Percentiles rank a stretch among this genome's conserved stretches.
These are phyloP conservation scores for Fragum sueziense DNA, from an alignment of 2,888 invertebrate genomes.

Conservation along the genomic window DNA sequence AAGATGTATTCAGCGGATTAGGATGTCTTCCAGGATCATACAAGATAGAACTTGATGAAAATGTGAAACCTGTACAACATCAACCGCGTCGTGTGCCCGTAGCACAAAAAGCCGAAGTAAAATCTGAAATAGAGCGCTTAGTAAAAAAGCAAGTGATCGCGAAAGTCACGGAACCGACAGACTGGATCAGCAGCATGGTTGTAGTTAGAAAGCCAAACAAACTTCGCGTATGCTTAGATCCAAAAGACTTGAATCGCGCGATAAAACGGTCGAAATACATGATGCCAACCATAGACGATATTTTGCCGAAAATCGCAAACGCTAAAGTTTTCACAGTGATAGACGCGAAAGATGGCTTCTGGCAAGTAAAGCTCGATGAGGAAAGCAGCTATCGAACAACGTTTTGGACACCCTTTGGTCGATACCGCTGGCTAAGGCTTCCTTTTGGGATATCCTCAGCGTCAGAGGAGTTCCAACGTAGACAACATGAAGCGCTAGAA, in stretches of 20 bases:
- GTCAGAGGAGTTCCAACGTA: constrained; percentile 56
- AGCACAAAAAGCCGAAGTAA: constrained; percentile 30
- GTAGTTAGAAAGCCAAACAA: constrained; percentile 31
- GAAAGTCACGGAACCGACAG: constrained; percentile 34
- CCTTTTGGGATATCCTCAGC: constrained; percentile 60
- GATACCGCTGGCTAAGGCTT: constrained; percentile 59
- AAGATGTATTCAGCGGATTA: constrained; percentile 41
- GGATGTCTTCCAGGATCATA: constrained; percentile 45
- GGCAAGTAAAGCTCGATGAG: constrained; percentile 49
- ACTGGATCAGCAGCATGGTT: constrained; percentile 53
- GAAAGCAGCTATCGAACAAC: constrained; percentile 58
- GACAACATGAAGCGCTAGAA: constrained; percentile 54
- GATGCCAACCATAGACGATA: constrained; percentile 58
- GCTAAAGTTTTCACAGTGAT: constrained; percentile 59
- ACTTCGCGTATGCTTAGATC: constrained; percentile 49
- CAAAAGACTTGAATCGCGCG: constrained; percentile 56
- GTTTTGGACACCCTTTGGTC: constrained; percentile 59
- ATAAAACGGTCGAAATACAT: constrained; percentile 51
- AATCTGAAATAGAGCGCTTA: constrained; percentile 41
- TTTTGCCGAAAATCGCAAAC: constrained; percentile 52
- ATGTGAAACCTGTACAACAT: constrained; percentile 38
- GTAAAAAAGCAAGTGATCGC: constrained; percentile 24
- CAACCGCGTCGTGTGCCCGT: constrained; percentile 44
- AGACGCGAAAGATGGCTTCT: constrained; percentile 56
- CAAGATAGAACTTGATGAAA: constrained; percentile 40